These are phyloP conservation scores for Paramuricea clavata DNA, from an alignment of 92 coral and sea anemone genomes.

Conservation along the genomic window DNA sequence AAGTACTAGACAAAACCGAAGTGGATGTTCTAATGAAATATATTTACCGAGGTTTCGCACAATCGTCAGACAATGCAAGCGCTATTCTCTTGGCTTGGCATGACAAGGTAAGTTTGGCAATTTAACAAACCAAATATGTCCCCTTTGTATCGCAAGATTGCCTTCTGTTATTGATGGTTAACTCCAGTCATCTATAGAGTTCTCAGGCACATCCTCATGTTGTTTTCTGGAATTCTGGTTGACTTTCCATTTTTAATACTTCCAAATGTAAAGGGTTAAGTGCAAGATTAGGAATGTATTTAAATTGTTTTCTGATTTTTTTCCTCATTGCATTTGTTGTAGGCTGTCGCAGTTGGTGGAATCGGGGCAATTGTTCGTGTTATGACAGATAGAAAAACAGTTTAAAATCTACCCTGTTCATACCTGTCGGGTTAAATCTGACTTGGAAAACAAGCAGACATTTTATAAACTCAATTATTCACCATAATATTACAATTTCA, in stretches of 20 bases:
- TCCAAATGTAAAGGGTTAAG: neutral
- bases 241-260: too few relatives aligned
- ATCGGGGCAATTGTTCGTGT: constrained; percentile 92
- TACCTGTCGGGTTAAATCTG: neutral
- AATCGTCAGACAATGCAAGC: constrained; percentile 88
- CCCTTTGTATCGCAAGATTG: too few relatives aligned
- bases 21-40: constrained; percentile 94
- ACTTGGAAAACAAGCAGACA: neutral
- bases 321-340: constrained; percentile 34
- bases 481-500: neutral
- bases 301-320: neutral
- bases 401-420: constrained; percentile 34
- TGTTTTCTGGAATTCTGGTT: too few relatives aligned
- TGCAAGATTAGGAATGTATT: too few relatives aligned
- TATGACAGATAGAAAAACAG: constrained; percentile 91
- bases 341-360: constrained; percentile 89
- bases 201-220: neutral
- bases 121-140: too few relatives aligned
- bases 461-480: constrained; percentile 14
- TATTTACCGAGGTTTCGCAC: constrained; percentile 92
- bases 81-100: constrained; percentile 89
- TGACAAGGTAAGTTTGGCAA: constrained; percentile 77
- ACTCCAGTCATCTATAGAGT: neutral
- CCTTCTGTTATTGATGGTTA: neutral
- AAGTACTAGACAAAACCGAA: constrained; percentile 78